These are phyloP conservation scores for Lampris megalopsis DNA, from an alignment of 2,113 vertebrate species.

Conservation along the genomic window DNA sequence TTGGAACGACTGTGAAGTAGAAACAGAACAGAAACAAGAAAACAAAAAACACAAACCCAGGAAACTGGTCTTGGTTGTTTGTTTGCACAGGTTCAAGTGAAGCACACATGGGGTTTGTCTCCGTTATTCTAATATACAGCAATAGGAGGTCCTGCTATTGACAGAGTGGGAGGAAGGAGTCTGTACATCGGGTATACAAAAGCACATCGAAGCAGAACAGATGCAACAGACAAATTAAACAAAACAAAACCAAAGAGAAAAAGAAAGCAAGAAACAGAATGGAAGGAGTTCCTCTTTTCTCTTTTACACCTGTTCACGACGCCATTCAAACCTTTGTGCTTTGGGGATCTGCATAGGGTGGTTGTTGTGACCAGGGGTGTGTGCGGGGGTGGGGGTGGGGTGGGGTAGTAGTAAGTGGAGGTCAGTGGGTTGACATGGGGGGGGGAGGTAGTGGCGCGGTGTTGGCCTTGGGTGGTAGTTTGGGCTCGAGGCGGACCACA, in stretches of 20 bases:
- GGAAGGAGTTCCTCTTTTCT: slow-evolving; percentile 41
- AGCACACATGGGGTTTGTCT: slow-evolving; percentile 74
- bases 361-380: slow-evolving; percentile 20
- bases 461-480: slow-evolving; percentile 37
- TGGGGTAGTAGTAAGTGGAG: slow-evolving; percentile 32
- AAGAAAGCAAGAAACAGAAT: slow-evolving; percentile 52
- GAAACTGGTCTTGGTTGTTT: slow-evolving; percentile 37
- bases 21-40: slow-evolving; percentile 53
- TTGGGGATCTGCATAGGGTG: slow-evolving; percentile 71
- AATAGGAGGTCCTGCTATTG: slow-evolving; percentile 68
- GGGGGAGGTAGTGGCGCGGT: slow-evolving; percentile 70
- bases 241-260: slow-evolving; percentile 15
- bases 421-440: slow-evolving; percentile 59
- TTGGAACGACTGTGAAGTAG: slow-evolving; percentile 65
- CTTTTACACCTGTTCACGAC: slow-evolving; percentile 39
- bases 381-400: background rate
- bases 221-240: slow-evolving; percentile 21
- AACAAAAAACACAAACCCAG: slow-evolving; percentile 46
- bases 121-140: slow-evolving; percentile 64
- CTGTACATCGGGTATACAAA: slow-evolving; percentile 77
- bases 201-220: slow-evolving; percentile 64
- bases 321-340: slow-evolving; percentile 67
- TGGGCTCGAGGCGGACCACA: slow-evolving; percentile 16
- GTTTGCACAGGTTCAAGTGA: slow-evolving; percentile 72
- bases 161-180: slow-evolving; percentile 58